A percentile compares a stretch with the other conserved stretches of the same genome.
phyloP scores from a whole-genome alignment of 2,888 invertebrate genomes.

The Ophraella communa region DNA sequence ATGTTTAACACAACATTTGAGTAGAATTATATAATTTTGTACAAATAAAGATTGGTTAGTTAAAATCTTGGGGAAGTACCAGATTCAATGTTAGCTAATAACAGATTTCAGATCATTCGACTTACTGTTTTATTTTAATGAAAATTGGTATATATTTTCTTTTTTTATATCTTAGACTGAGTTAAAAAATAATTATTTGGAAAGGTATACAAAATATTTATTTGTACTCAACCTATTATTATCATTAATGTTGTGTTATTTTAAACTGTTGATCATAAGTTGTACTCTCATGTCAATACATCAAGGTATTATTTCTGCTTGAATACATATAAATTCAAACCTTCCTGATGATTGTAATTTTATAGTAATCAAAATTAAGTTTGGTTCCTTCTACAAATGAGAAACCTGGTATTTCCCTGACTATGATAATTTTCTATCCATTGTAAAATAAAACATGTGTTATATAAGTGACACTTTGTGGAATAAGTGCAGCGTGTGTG shows the following conservation, averaged over 20 bases:
- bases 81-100: background rate
- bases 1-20: constrained; percentile 88
- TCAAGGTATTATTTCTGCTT: no score
- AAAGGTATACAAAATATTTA: no score
- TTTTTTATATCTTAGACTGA: no score
- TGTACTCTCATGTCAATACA: no score
- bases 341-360: no score
- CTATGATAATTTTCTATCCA: constrained; percentile 3
- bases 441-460: constrained; percentile 30
- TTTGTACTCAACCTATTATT: no score
- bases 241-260: no score
- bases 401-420: constrained; percentile 1
- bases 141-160: no score
- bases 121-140: background rate
- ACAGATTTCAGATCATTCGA: background rate
- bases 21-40: constrained; percentile 49
- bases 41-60: constrained; percentile 15
- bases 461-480: constrained; percentile 41
- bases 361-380: no score
- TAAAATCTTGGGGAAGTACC: constrained; percentile 2
- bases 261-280: no score
- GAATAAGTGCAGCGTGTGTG: constrained; percentile 37
- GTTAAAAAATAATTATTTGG: no score
- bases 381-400: background rate
- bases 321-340: no score